A percentile compares a stretch with the other conserved stretches of the same genome.
phyloP scores from a whole-genome alignment of 35 echinoderm and acorn worm genomes.

The Lytechinus variegatus region DNA sequence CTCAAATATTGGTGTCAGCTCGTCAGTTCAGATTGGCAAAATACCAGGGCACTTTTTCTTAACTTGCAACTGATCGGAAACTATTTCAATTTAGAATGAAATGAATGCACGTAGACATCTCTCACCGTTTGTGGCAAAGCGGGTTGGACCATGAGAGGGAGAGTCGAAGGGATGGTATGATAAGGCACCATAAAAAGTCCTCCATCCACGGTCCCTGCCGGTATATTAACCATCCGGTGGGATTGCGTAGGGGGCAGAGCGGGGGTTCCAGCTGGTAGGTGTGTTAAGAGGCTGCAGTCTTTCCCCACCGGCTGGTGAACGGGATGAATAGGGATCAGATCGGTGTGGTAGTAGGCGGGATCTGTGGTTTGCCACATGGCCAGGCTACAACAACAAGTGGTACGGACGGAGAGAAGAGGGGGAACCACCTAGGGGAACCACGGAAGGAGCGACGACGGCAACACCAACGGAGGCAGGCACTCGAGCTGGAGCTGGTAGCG shows the following conservation, averaged over 20 bases:
- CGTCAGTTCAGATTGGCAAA: neutral
- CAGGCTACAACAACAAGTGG: constrained; percentile 39
- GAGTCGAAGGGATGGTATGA: neutral
- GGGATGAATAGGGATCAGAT: constrained; percentile 41
- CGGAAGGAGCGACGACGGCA: neutral
- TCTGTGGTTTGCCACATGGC: constrained; percentile 50
- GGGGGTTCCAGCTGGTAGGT: constrained; percentile 30
- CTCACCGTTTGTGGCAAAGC: constrained; percentile 33
- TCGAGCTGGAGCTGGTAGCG: neutral
- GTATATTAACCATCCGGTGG: constrained; percentile 11
- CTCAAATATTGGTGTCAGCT: neutral
- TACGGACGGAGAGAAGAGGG: constrained; percentile 7
- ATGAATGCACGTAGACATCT: neutral
- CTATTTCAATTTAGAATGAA: neutral
- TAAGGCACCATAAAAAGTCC: constrained; percentile 51
- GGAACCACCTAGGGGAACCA: neutral
- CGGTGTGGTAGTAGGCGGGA: constrained; percentile 33
- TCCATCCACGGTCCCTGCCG: neutral
- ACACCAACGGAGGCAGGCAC: neutral
- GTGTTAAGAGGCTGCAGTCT: neutral
- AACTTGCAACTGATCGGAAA: neutral
- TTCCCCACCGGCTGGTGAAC: constrained; percentile 4
- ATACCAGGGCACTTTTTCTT: neutral
- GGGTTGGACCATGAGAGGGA: constrained; percentile 23
- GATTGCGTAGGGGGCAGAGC: neutral